Percentiles rank a stretch among this genome's conserved stretches.
phyloP scores from a whole-genome alignment of 1,140 invertebrate species.

The Drosophila carrolli region DNA sequence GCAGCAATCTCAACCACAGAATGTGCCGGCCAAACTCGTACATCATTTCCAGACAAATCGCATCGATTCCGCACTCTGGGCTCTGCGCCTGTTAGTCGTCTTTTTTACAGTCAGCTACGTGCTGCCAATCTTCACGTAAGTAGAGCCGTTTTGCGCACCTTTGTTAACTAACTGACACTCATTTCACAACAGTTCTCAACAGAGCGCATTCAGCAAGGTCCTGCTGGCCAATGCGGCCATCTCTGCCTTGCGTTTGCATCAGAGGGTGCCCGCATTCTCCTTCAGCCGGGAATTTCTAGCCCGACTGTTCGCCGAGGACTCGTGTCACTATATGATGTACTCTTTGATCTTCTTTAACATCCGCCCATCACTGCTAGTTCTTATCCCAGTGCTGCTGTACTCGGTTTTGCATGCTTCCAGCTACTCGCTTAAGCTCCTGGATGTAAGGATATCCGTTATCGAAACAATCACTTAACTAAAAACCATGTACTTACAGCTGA shows the following conservation, averaged over 20 bases:
- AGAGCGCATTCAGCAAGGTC: conserved; percentile 95
- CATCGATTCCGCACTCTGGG: conserved; percentile 93
- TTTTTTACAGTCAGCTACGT: conserved; percentile 94
- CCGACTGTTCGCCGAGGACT: conserved; percentile 94
- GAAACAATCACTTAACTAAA: neutral
- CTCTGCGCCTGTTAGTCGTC: conserved; percentile 92
- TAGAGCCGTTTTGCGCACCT: neutral
- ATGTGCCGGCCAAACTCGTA: conserved; percentile 88
- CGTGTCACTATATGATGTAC: conserved; percentile 98
- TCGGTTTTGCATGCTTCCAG: conserved; percentile 95
- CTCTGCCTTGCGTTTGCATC: conserved; percentile 96
- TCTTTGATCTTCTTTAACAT: conserved; percentile 96
- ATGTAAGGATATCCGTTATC: conserved; percentile 89
- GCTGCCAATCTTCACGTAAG: conserved; percentile 94
- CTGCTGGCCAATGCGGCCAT: conserved; percentile 96
- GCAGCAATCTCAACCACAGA: conserved; percentile 50
- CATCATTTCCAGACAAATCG: conserved; percentile 92
- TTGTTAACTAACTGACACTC: conserved; percentile 7
- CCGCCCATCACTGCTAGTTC: conserved; percentile 93
- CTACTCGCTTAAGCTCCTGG: conserved; percentile 94
- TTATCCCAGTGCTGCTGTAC: conserved; percentile 95
- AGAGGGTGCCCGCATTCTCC: conserved; percentile 93
- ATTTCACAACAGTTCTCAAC: conserved; percentile 88
- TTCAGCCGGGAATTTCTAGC: conserved; percentile 93
- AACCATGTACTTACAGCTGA: conserved; percentile 86